Evolutionary conservation across 2,113 vertebrate species (phyloP).

Genomic region (Xyliphius kryptos): DNA sequence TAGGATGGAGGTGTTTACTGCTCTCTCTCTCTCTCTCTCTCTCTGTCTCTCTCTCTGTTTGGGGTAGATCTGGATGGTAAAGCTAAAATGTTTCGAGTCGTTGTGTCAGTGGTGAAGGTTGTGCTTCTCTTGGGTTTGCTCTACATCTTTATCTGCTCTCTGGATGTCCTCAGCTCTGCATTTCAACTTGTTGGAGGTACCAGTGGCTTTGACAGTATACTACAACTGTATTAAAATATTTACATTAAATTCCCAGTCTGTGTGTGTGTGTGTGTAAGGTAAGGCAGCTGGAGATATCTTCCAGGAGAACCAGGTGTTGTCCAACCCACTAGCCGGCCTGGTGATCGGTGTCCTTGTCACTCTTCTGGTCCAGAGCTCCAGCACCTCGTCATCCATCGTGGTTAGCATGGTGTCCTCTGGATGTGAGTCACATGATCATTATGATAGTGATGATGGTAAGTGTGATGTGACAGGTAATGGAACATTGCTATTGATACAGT

Average conservation of each 20-base stretch:
- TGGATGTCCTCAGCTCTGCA: conserved; percentile 87
- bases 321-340: conserved; percentile 86
- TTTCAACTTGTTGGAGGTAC: conserved; percentile 95
- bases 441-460: too few species aligned
- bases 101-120: conserved; percentile 65
- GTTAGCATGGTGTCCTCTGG: conserved; percentile 98
- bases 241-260: too few species aligned
- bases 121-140: conserved; percentile 76
- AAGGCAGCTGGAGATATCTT: conserved; percentile 92
- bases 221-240: too few species aligned
- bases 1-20: too few species aligned
- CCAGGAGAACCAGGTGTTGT: conserved; percentile 76
- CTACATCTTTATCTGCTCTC: conserved; percentile 89
- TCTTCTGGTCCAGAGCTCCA: conserved; percentile 91
- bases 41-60: too few species aligned
- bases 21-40: too few species aligned
- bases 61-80: conserved; percentile 71
- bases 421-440: conserved; percentile 73
- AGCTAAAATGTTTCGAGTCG: conserved; percentile 68
- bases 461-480: not conserved
- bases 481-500: conserved; percentile 68
- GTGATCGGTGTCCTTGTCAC: conserved; percentile 92
- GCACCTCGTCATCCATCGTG: conserved; percentile 89
- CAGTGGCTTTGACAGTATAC: not conserved
- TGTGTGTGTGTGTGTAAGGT: conserved; percentile 59